Conservation (phyloP, 1,140 invertebrate genomes). For the Eupeodes corollae region DNA sequence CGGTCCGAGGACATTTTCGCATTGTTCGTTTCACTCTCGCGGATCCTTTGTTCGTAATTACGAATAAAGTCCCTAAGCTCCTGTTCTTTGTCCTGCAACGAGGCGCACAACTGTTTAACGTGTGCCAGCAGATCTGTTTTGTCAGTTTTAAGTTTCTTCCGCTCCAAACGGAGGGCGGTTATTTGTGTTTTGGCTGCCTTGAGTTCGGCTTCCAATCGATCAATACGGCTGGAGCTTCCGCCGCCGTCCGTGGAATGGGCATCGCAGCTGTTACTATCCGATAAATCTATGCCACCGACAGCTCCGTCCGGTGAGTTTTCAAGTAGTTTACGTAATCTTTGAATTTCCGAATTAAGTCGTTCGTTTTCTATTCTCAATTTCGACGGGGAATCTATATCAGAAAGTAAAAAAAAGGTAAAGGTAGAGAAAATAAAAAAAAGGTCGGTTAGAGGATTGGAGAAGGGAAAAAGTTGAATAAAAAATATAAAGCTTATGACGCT, state of each 20-base stretch:
- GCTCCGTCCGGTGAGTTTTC: slow-evolving; percentile 35
- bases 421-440: background rate
- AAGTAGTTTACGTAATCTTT: slow-evolving; percentile 46
- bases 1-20: slow-evolving; percentile 68
- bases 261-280: slow-evolving; percentile 17
- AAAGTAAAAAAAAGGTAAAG: background rate
- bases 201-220: slow-evolving; percentile 45
- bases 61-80: slow-evolving; percentile 87
- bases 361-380: slow-evolving; percentile 55
- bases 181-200: slow-evolving; percentile 45
- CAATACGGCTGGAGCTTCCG: slow-evolving; percentile 18
- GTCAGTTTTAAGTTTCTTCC: slow-evolving; percentile 82
- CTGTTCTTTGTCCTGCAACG: slow-evolving; percentile 86
- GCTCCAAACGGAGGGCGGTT: slow-evolving; percentile 71
- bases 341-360: slow-evolving; percentile 52
- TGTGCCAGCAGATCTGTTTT: slow-evolving; percentile 88
- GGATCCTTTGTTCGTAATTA: slow-evolving; percentile 70
- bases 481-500: too few relatives aligned
- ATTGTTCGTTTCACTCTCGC: slow-evolving; percentile 45
- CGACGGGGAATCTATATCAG: slow-evolving; percentile 20
- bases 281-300: slow-evolving; percentile 25
- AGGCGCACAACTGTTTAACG: slow-evolving; percentile 89
- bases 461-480: too few relatives aligned
- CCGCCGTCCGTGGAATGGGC: slow-evolving; percentile 13
- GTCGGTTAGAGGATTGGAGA: background rate